Conservation (phyloP, 2,797 vertebrate species). For the Syngnathus rostellatus region DNA sequence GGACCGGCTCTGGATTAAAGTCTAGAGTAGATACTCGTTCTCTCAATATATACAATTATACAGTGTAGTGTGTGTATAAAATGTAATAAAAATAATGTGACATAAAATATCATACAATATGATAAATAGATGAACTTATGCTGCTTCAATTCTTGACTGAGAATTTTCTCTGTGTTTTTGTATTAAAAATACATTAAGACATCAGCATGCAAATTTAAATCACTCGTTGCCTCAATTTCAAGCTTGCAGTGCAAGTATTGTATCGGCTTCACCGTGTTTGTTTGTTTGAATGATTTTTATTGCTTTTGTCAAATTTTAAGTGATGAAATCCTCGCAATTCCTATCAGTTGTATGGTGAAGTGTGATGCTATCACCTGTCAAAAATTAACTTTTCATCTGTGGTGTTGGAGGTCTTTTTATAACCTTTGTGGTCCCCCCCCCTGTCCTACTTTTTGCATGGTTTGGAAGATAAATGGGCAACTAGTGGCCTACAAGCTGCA, state of each 20-base stretch:
- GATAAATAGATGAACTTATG: no score
- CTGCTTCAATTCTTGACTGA: no score
- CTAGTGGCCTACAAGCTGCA: background rate
- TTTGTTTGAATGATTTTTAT: background rate
- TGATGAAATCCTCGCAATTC: background rate
- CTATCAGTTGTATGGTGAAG: background rate
- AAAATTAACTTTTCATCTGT: conserved; percentile 3
- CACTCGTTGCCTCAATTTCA: no score
- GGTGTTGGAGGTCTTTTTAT: background rate
- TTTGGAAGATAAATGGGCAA: background rate
- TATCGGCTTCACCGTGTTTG: background rate
- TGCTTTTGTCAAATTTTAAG: background rate
- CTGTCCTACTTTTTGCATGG: background rate
- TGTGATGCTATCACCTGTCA: background rate
- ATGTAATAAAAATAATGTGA: no score
- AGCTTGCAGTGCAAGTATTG: background rate
- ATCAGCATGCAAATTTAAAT: no score
- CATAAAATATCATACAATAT: no score
- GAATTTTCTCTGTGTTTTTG: no score
- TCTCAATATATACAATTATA: no score
- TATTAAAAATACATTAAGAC: no score
- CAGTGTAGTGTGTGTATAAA: no score
- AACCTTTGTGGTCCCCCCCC: background rate
- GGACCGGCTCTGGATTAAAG: no score
- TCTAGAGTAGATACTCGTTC: no score